These are phyloP conservation scores for Podotricha telesiphe DNA, from an alignment of 2,888 invertebrate species.

Conservation along the genomic window DNA sequence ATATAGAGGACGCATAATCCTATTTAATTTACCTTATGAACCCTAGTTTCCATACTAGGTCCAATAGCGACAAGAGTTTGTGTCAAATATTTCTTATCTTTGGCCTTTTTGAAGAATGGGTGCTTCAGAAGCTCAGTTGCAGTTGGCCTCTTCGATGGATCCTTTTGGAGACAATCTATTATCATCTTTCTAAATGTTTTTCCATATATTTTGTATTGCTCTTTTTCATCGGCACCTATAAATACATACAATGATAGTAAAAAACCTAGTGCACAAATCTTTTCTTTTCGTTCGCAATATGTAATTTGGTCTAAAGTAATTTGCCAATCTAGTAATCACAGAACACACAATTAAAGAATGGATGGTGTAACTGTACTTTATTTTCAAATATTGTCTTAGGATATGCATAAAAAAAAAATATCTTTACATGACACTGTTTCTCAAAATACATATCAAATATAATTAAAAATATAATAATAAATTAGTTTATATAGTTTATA, in stretches of 20 bases:
- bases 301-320: no score
- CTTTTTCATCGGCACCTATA: conserved; percentile 94
- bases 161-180: conserved; percentile 97
- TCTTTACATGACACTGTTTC: no score
- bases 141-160: conserved; percentile 96
- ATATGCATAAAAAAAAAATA: no score
- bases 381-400: no score
- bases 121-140: conserved; percentile 98
- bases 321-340: no score
- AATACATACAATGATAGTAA: conserved; percentile 2
- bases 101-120: conserved; percentile 98
- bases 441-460: no score
- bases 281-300: no score
- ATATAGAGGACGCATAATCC: background rate
- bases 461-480: background rate
- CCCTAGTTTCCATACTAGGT: conserved; percentile 94
- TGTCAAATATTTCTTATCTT: conserved; percentile 94
- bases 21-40: conserved; percentile 88
- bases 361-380: no score
- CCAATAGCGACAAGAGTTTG: conserved; percentile 93
- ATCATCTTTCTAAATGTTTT: conserved; percentile 99
- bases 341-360: no score
- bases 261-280: no score
- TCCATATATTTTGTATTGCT: conserved; percentile 98
- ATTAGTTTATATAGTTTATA: no score